Evolutionary conservation across 2,113 vertebrate species (phyloP).

Genomic region (Rhinoderma darwinii): DNA sequence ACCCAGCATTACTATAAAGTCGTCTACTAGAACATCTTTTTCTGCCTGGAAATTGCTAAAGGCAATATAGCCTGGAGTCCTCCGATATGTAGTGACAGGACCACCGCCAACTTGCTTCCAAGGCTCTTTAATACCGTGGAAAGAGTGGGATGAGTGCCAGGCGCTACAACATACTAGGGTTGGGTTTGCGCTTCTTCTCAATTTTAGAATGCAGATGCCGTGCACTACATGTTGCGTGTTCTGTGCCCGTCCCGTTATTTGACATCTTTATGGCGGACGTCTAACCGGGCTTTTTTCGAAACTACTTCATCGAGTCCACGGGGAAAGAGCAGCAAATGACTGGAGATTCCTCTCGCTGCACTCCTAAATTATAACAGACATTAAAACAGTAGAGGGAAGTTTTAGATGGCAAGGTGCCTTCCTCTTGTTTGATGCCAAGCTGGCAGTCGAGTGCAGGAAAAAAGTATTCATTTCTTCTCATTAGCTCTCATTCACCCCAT

Average conservation of each 20-base stretch:
- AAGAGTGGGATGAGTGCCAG: not conserved
- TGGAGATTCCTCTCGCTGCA: slow-evolving; percentile 21
- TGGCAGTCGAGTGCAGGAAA: slow-evolving; percentile 33
- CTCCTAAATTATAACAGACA: slow-evolving; percentile 52
- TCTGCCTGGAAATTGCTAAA: slow-evolving; percentile 11
- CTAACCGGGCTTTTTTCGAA: not conserved
- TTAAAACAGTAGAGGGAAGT: slow-evolving; percentile 51
- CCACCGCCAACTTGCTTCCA: not conserved
- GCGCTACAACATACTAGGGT: not conserved
- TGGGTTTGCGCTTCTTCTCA: not conserved
- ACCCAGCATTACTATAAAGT: not conserved
- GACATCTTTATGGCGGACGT: not conserved
- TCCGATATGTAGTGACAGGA: not conserved
- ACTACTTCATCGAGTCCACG: not conserved
- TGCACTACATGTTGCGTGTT: not conserved
- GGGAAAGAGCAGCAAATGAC: slow-evolving; percentile 10
- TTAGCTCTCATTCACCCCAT: slow-evolving; percentile 44
- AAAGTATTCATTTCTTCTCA: slow-evolving; percentile 41
- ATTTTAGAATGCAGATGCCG: not conserved
- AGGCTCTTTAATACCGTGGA: not conserved
- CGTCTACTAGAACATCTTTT: not conserved
- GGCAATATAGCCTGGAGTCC: slow-evolving; percentile 15
- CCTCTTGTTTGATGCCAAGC: slow-evolving; percentile 36
- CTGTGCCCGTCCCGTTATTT: not conserved
- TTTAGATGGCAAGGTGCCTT: slow-evolving; percentile 33